Evolutionary conservation across 1,140 invertebrate species (phyloP).

Genomic region (Cheumatopsyche charites): DNA sequence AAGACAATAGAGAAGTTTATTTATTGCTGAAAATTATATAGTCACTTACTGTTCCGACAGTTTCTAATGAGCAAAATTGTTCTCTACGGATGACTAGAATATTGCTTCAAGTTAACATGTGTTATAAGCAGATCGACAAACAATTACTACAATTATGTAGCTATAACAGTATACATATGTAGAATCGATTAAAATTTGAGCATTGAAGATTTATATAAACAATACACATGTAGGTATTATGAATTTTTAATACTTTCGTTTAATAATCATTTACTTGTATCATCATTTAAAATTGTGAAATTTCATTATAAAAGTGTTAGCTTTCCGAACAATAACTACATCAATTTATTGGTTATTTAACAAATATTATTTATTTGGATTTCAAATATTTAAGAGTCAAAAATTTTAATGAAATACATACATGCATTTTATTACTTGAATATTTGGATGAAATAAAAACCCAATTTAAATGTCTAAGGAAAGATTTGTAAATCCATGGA

Average conservation of each 20-base stretch:
- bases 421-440: conserved; percentile 1
- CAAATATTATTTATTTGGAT: conserved; percentile 1
- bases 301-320: too few relatives aligned
- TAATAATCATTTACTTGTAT: too few relatives aligned
- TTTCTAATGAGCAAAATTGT: conserved; percentile 15
- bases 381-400: conserved; percentile 13
- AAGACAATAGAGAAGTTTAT: not conserved
- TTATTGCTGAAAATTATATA: conserved; percentile 16
- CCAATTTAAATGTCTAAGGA: not conserved
- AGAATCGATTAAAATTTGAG: too few relatives aligned
- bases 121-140: not conserved
- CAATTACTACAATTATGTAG: not conserved
- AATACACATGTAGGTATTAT: too few relatives aligned
- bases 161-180: too few relatives aligned
- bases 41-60: conserved; percentile 6
- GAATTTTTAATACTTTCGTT: too few relatives aligned
- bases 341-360: too few relatives aligned
- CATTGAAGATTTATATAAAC: too few relatives aligned
- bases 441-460: not conserved
- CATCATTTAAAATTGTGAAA: too few relatives aligned
- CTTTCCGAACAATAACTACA: too few relatives aligned
- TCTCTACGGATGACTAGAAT: conserved; percentile 10
- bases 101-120: conserved; percentile 11
- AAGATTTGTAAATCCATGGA: not conserved
- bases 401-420: not conserved